Base-by-base conservation (phyloP, 2,888 invertebrate genomes). In the Melieria picta region DNA sequence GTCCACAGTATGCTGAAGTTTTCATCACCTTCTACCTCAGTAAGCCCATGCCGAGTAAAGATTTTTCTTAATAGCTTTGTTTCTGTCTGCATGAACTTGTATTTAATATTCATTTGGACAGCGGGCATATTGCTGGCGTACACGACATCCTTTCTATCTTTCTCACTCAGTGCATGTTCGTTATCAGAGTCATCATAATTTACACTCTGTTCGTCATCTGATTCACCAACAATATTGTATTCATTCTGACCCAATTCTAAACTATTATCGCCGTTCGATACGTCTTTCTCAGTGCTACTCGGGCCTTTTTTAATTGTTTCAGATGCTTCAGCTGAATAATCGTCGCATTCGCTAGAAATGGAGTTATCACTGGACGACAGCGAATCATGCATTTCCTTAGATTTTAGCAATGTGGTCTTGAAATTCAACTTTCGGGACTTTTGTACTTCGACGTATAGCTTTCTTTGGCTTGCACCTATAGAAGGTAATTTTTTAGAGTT, bases 1-100 rank as follows among this genome's bases (percentile, higher is more conserved):
- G 96, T 95, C 98, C 98, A 98, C 66, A 97, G 86, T 60, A 98
- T 88, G 86, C 95, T 97, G 87, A 93, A 97, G 83, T 92, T 91
- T 45, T 89, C 88, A 83, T 93, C 93, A 71, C 92, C 91, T 0
- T 84, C 81, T 16, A 91, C 90, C 87, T 95, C 95, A 63, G 88
- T 88, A 42, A 95, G 88, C 0, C 95, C 95, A 83, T 95, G 95
- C 9, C 93, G 92, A 81, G 92, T 91, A 13, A 95, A 89, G 66
- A 95, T 86, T 76, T 93, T 91, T 74, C 92, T 90, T 64, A 95
- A 88, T 55, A 95, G 89, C 84, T 93, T 94, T 0, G 94, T 94
- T 86, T 95, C 94, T 6, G 94, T 93, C 85, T 94, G 94, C 75
- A 92, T 90, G 75, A 92, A 90, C 85, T 94, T 94, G 86, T 94